Evolutionary conservation across 2,888 invertebrate genomes (phyloP), one percentile per base, ranked within the genome.

Genomic region (Neoascia interrupta): DNA sequence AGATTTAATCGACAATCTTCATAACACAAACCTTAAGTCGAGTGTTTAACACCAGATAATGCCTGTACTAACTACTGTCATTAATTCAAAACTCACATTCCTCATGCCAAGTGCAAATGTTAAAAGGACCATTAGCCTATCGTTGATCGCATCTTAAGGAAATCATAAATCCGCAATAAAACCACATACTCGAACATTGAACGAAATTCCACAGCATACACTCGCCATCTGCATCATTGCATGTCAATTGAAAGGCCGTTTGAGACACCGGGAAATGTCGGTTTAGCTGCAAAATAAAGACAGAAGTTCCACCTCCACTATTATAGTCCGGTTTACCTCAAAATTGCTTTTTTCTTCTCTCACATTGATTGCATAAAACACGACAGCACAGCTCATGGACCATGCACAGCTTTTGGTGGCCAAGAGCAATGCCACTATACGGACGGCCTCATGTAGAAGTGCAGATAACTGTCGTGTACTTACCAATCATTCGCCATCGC

Each of bases 391-490:
- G n/a, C 47, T 26, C 31, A 39, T 11, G 18, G 23, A n/a, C 23
- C 39, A 31, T 31, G 31, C 31, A 47, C 23, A 31, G 28, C 56
- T 49, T 43, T 69, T 63, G 37, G 37, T 64, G 56, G 63, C 63
- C 75, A 70, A 64, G 70, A 70, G 63, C 70, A 75, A 64, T 70
- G 64, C 53, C 58, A 54, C 2, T 5, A 5, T 3, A 28, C 10
- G 13, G n/a, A 3, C 5, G 15, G 34, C 45, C 8, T n/a, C 37
- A 15, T 58, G 18, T 23, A 37, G 15, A 34, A 34, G 34, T 53
- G 51, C 39, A 47, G 18, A 54, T 41, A 72, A 39, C 41, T 49
- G 63, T 34, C 45, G n/a, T 37, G 23, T 45, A 15, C 31, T 31
- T 3, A 3, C 18, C 23, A 18, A 11, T 8, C 37, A 16, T 47